Evolutionary conservation across 2,888 invertebrate species (phyloP).

Genomic region (Folsomia manolachei): DNA sequence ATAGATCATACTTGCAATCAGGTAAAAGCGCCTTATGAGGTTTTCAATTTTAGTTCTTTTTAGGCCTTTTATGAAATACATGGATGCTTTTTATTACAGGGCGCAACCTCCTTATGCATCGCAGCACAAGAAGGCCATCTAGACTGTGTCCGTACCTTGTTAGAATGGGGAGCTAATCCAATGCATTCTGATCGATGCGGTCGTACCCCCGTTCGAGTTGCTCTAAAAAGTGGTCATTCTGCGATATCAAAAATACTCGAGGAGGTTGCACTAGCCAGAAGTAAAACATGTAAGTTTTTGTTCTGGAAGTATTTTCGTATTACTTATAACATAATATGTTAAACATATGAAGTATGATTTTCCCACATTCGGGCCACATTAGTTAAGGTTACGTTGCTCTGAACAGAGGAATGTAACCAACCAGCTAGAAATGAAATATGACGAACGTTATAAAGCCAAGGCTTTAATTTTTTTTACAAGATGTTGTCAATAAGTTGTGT

Average conservation of each 20-base stretch:
- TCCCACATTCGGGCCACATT: too few species aligned
- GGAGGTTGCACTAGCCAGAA: constrained; percentile 65
- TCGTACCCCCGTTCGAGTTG: constrained; percentile 81
- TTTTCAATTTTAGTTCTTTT: not conserved
- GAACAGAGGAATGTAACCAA: too few species aligned
- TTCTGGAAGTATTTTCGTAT: too few species aligned
- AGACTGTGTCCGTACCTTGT: constrained; percentile 77
- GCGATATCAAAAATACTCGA: constrained; percentile 77
- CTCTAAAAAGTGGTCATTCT: constrained; percentile 85
- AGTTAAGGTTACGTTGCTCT: too few species aligned
- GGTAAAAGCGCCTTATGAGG: constrained; percentile 46
- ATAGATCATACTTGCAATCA: constrained; percentile 91
- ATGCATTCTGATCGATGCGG: constrained; percentile 74
- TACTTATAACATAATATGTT: too few species aligned
- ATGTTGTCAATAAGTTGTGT: too few species aligned
- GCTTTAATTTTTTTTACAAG: too few species aligned
- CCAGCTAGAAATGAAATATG: too few species aligned
- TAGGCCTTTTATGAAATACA: not conserved
- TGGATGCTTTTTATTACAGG: constrained; percentile 53
- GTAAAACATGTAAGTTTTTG: constrained; percentile 46
- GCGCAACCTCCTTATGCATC: constrained; percentile 88
- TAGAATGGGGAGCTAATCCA: constrained; percentile 82
- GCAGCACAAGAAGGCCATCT: constrained; percentile 91
- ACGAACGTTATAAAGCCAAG: too few species aligned
- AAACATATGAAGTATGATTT: too few species aligned